Percentiles rank a stretch among this genome's conserved stretches.
These are phyloP conservation scores for Acanthacorydalis orientalis DNA, from an alignment of 2,888 invertebrate species.

Conservation along the genomic window DNA sequence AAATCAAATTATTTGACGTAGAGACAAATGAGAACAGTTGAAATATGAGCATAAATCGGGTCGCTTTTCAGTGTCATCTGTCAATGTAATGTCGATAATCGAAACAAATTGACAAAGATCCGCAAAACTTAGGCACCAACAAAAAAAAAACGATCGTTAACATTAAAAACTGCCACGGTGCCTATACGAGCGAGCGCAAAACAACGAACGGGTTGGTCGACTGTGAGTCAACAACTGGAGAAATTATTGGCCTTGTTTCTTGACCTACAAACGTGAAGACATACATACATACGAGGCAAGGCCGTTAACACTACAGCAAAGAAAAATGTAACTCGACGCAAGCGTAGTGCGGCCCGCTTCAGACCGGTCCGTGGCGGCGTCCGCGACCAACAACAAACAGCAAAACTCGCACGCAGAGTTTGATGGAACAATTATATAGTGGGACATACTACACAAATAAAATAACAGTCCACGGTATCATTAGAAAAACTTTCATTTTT, in stretches of 20 bases:
- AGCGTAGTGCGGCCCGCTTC: neutral
- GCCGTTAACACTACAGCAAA: constrained; percentile 5
- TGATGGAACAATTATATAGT: neutral
- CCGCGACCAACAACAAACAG: no score
- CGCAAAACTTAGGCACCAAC: no score
- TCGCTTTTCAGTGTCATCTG: no score
- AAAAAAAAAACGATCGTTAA: no score
- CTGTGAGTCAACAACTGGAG: constrained; percentile 16
- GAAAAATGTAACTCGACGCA: constrained; percentile 1
- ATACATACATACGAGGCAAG: constrained; percentile 6
- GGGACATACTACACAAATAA: neutral
- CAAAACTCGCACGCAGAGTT: neutral
- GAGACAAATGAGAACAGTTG: no score
- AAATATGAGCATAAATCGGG: no score
- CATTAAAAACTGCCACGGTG: no score
- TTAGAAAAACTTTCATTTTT: constrained; percentile 4
- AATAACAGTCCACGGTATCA: neutral
- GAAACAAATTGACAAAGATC: no score
- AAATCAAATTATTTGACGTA: no score
- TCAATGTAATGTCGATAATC: no score
- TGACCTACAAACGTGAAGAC: constrained; percentile 25
- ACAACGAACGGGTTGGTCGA: neutral
- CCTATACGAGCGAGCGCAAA: neutral
- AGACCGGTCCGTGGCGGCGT: no score
- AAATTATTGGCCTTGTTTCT: constrained; percentile 32